Base-by-base conservation (phyloP, 2,113 vertebrate species). In the Andinoacara biseriatus region DNA sequence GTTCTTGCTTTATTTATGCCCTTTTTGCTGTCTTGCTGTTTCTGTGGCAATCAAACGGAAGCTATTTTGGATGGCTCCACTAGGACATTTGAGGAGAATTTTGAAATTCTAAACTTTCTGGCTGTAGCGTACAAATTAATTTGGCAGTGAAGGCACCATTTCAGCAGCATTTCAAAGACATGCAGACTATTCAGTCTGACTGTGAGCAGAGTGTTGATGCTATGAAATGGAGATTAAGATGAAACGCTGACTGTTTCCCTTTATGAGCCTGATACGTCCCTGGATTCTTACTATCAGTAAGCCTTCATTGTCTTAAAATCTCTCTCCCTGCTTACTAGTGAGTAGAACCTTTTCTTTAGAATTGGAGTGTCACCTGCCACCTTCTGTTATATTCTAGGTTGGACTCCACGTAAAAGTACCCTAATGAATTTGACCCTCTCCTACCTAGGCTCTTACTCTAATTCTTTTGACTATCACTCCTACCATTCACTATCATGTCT, bases 71-170 rank as follows among this genome's bases (percentile, higher is more conserved):
- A 33, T 33, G 31, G 67, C 46, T 72, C 43, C 10, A 20, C 26
- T 57, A 61, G 74, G 80, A 26, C 77, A 74, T 83, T 85, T 79
- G 40, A 81, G 83, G 57, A 74, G 63, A 78, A 85, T 82, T 74
- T 80, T 82, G 52, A 82, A 86, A 22, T 46, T 78, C 18, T 14
- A 78, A 86, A 87, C 69, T 84, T 63, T 82, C 84, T 86, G 74
- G 63, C 78, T 49, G 22, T 22, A 75, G 78, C 74, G 46, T 84
- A 57, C 62, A 82, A 76, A 87, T 87, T 24, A 60, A 76, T 59
- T 61, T 87, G 88, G 63, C 81, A 78, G 74, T 10, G 11, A 14
- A 72, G 49, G 46, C 74, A n/a, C 43, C 82, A 43, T 76, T 88
- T 87, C 81, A 86, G 67, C 67, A 52, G 67, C 46, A 33, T 72